A percentile compares a stretch with the other conserved stretches of the same genome.
phyloP scores from a whole-genome alignment of 2,888 invertebrate species.

The Tetropium fuscum region DNA sequence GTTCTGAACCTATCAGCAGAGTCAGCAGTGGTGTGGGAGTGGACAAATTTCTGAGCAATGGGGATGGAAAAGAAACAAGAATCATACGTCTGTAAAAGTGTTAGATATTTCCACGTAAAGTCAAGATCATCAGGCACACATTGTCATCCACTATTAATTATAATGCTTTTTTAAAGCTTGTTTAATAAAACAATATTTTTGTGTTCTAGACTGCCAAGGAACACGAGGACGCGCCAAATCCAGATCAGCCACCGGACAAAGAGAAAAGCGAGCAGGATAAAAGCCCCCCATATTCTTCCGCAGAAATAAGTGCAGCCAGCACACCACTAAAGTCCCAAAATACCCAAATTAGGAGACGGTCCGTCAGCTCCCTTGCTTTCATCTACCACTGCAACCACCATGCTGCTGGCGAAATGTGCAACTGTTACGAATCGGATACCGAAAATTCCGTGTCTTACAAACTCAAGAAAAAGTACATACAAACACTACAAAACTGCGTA shows the following conservation, averaged over 20 bases:
- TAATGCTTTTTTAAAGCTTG: too few relatives aligned
- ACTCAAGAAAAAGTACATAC: slow-evolving; percentile 64
- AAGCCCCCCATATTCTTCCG: slow-evolving; percentile 40
- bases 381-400: slow-evolving; percentile 67
- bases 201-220: slow-evolving; percentile 38
- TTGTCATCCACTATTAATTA: too few relatives aligned
- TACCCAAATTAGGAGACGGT: slow-evolving; percentile 63
- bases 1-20: too few relatives aligned
- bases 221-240: slow-evolving; percentile 35
- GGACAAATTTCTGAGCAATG: too few relatives aligned
- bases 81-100: too few relatives aligned
- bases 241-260: slow-evolving; percentile 51
- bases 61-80: too few relatives aligned
- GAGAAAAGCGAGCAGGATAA: slow-evolving; percentile 43
- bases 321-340: slow-evolving; percentile 65
- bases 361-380: slow-evolving; percentile 65
- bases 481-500: slow-evolving; percentile 59
- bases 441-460: slow-evolving; percentile 64
- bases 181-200: too few relatives aligned
- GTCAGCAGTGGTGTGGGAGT: too few relatives aligned
- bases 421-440: slow-evolving; percentile 65
- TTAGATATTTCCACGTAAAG: too few relatives aligned
- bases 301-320: slow-evolving; percentile 59
- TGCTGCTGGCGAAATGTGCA: slow-evolving; percentile 65
- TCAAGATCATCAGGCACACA: too few relatives aligned